These are phyloP conservation scores for Ciconia boyciana DNA, from an alignment of 2,113 vertebrate genomes.

Conservation along the genomic window DNA sequence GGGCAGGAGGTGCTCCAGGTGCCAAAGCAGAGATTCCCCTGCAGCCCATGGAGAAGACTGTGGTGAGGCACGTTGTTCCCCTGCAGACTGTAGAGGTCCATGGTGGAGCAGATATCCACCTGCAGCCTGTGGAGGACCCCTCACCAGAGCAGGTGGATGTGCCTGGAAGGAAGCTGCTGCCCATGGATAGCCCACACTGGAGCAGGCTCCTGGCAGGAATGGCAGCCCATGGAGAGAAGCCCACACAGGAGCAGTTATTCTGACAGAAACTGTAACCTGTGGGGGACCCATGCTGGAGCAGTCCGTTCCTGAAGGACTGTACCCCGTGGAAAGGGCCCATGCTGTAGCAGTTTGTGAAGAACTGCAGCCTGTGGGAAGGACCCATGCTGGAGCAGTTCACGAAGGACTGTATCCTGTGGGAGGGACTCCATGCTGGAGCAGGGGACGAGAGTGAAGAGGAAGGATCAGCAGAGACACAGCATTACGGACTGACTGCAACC, in stretches of 20 bases:
- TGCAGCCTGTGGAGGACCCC: not conserved
- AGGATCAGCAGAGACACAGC: not conserved
- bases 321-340: not conserved
- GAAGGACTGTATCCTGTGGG: not conserved
- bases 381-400: not conserved
- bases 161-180: not conserved
- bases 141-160: not conserved
- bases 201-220: not conserved
- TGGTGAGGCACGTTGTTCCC: no score
- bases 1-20: not conserved
- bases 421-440: fast-evolving
- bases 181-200: not conserved
- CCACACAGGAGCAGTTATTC: no score
- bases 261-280: not conserved
- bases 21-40: fast-evolving
- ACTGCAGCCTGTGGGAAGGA: not conserved
- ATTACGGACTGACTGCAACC: not conserved
- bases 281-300: not conserved
- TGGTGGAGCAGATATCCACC: not conserved
- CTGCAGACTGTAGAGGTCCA: no score
- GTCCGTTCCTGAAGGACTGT: not conserved
- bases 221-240: not conserved
- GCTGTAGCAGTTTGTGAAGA: not conserved
- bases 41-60: not conserved
- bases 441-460: not conserved